phyloP scores from a whole-genome alignment of 1,140 invertebrate genomes.

The Eurosta solidaginis region DNA sequence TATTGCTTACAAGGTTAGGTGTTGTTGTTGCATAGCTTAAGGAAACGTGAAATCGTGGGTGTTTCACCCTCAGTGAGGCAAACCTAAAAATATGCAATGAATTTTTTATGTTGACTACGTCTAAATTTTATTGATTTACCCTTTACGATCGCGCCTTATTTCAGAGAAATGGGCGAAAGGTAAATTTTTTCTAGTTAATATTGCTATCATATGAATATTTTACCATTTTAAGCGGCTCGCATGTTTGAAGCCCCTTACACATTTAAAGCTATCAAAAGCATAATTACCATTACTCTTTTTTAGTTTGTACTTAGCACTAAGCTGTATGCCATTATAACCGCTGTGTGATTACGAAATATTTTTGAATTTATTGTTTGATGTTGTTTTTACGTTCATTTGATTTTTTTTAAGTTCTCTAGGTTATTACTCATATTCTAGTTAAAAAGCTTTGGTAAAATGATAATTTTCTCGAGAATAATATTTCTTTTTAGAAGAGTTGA shows the following conservation, averaged over 20 bases:
- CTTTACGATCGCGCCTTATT: neutral
- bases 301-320: neutral
- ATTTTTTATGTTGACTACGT: neutral
- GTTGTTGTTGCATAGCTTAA: too few relatives aligned
- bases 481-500: too few relatives aligned
- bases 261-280: neutral
- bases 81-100: constrained; percentile 4
- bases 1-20: too few relatives aligned
- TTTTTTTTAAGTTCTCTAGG: neutral
- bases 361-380: constrained; percentile 13
- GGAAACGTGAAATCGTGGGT: too few relatives aligned
- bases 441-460: too few relatives aligned
- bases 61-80: too few relatives aligned
- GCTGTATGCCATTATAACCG: neutral
- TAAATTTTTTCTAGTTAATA: neutral
- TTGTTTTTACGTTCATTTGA: neutral
- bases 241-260: too few relatives aligned
- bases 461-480: too few relatives aligned
- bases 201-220: neutral
- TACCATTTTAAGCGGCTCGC: neutral
- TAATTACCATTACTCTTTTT: neutral
- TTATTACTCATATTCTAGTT: neutral
- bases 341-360: neutral
- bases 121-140: neutral
- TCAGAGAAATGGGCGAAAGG: too few relatives aligned